Evolutionary conservation across 2,113 vertebrate species (phyloP).

Genomic region (Hylia prasina): DNA sequence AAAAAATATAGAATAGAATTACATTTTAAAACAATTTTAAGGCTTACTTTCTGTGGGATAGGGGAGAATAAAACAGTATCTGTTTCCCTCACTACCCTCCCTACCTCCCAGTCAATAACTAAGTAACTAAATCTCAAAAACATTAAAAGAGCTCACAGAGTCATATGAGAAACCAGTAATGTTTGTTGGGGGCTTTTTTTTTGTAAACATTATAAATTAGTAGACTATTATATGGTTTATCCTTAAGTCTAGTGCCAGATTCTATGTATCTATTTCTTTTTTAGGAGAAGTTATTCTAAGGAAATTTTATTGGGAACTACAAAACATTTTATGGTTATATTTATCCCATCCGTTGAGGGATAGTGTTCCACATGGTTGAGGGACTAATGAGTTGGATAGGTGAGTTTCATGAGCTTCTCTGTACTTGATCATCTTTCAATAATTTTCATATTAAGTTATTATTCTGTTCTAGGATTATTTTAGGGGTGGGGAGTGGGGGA

Average conservation of each 20-base stretch:
- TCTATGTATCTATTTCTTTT: neutral
- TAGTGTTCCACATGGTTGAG: neutral
- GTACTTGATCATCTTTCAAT: neutral
- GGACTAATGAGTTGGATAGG: neutral
- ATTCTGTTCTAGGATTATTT: neutral
- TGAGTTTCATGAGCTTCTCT: neutral
- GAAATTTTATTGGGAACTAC: neutral
- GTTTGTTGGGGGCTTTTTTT: neutral
- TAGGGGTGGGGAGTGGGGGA: neutral
- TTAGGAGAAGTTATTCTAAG: neutral
- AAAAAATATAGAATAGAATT: neutral
- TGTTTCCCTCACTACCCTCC: fast-evolving
- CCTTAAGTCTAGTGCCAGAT: neutral
- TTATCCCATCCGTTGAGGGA: neutral
- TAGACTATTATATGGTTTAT: neutral
- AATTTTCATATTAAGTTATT: neutral
- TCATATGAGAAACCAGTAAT: neutral
- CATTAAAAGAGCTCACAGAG: neutral
- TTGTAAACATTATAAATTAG: neutral
- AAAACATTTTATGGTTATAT: neutral
- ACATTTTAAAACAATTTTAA: neutral
- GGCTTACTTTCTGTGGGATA: neutral
- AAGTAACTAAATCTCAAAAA: neutral
- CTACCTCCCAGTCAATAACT: neutral
- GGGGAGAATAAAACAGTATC: neutral